Evolutionary conservation across 2,797 vertebrate genomes (phyloP).

Genomic region (Lerista edwardsae): DNA sequence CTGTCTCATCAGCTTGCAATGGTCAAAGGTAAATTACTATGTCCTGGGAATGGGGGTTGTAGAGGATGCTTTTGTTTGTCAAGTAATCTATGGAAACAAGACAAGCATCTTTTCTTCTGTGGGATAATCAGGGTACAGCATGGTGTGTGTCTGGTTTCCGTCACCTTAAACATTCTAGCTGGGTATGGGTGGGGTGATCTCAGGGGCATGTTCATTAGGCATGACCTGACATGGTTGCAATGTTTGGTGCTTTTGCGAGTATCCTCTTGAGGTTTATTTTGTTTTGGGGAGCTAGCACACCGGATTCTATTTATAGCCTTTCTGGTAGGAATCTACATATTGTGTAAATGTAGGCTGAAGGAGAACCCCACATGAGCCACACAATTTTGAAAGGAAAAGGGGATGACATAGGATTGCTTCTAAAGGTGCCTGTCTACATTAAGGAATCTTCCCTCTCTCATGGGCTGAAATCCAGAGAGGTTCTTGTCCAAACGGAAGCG

Average conservation of each 20-base stretch:
- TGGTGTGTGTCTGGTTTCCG: not conserved
- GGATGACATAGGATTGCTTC: not conserved
- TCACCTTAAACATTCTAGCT: not conserved
- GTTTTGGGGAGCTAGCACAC: no score
- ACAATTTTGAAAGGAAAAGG: no score
- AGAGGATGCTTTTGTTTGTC: not conserved
- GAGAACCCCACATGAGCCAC: no score
- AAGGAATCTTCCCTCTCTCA: not conserved
- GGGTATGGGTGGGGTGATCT: not conserved
- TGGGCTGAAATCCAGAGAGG: not conserved
- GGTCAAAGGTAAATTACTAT: constrained; percentile 82
- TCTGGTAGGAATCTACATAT: no score
- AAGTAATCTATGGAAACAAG: not conserved
- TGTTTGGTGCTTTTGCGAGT: not conserved
- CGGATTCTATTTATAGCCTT: no score
- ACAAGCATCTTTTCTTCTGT: not conserved
- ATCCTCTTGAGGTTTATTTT: not conserved
- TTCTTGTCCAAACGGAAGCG: not conserved
- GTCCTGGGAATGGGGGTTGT: not conserved
- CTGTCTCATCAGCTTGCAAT: constrained; percentile 93
- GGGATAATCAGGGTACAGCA: no score
- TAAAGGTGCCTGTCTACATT: not conserved
- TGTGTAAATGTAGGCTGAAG: not conserved
- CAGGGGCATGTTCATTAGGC: not conserved
- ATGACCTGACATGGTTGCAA: not conserved